Conservation (phyloP, 2,888 invertebrate genomes). For the Sclerodermus sp. region DNA sequence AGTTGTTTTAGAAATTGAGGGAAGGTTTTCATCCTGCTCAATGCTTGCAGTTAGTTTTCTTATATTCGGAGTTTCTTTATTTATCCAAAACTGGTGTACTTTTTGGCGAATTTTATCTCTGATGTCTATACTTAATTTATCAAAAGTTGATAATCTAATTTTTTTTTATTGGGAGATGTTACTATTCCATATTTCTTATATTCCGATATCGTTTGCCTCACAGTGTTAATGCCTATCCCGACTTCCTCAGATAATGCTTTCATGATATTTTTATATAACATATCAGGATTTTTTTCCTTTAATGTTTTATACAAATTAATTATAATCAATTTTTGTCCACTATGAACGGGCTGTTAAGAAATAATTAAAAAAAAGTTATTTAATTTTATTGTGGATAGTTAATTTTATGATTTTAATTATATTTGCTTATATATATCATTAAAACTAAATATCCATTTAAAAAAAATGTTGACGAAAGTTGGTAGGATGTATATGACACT, state of each 20-base stretch:
- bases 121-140: background rate
- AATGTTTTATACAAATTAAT: background rate
- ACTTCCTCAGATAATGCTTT: background rate
- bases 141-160: background rate
- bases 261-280: background rate
- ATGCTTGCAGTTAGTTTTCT: conserved; percentile 1
- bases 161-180: conserved; percentile 7
- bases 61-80: conserved; percentile 6
- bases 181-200: conserved; percentile 4
- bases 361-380: no score
- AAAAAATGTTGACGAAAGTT: no score
- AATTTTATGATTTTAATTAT: no score
- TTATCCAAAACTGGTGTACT: conserved; percentile 6
- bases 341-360: background rate
- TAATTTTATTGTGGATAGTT: no score
- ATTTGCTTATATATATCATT: no score
- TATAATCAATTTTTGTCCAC: background rate
- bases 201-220: conserved; percentile 4
- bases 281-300: background rate
- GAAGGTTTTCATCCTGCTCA: conserved; percentile 6
- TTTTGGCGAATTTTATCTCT: conserved; percentile 8
- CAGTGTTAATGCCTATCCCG: background rate
- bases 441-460: no score
- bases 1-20: conserved; percentile 3
- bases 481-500: no score